phyloP scores from a whole-genome alignment of 2,113 vertebrate species.

The Muscicapa adusta region DNA sequence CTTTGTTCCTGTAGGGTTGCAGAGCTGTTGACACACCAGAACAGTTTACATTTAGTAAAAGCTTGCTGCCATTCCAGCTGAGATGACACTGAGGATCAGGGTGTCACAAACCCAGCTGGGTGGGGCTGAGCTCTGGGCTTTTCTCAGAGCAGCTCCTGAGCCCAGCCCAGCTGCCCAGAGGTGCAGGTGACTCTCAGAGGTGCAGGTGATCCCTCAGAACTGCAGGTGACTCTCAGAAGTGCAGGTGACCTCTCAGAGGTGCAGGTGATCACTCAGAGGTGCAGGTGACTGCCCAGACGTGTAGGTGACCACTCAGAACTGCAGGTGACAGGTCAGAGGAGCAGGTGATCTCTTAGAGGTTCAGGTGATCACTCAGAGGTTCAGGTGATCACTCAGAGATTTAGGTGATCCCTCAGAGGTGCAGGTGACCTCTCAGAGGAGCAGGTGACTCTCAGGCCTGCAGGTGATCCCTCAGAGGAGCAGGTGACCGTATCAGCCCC shows the following conservation, averaged over 20 bases:
- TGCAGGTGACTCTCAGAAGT: rapidly evolving
- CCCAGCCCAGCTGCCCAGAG: neutral
- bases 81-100: neutral
- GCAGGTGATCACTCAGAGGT: neutral
- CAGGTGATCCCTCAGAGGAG: neutral
- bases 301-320: neutral
- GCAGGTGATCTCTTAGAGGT: rapidly evolving
- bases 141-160: neutral
- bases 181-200: rapidly evolving
- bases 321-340: rapidly evolving
- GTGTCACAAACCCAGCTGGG: neutral
- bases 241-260: rapidly evolving
- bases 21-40: neutral
- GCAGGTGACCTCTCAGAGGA: rapidly evolving
- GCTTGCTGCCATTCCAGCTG: neutral
- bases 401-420: rapidly evolving
- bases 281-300: rapidly evolving
- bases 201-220: rapidly evolving
- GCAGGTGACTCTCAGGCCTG: rapidly evolving
- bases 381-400: rapidly evolving
- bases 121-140: neutral
- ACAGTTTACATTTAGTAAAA: neutral
- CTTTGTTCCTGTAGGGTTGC: neutral
- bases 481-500: rapidly evolving
- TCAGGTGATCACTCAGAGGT: rapidly evolving